Conservation (phyloP, 2,888 invertebrate genomes). For the Vanessa cardui region DNA sequence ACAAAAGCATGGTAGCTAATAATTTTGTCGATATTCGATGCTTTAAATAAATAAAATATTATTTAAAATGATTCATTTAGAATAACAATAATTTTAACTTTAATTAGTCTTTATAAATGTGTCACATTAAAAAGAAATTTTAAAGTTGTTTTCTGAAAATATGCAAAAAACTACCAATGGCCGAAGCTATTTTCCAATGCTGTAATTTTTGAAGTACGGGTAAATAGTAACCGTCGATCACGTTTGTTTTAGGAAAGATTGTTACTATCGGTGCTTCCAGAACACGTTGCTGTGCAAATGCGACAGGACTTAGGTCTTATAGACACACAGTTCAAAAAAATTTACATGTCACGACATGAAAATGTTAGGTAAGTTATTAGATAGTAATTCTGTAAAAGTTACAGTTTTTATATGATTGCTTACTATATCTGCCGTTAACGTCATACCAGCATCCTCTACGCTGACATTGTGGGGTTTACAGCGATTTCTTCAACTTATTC, state of each 20-base stretch:
- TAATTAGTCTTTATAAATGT: too few species aligned
- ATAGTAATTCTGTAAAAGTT: background rate
- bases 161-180: too few species aligned
- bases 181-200: background rate
- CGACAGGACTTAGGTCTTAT: conserved; percentile 95
- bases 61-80: too few species aligned
- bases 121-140: too few species aligned
- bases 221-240: background rate
- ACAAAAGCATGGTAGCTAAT: background rate
- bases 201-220: background rate
- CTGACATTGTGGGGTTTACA: conserved; percentile 99
- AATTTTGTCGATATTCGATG: background rate
- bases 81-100: too few species aligned
- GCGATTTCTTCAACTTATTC: conserved; percentile 97
- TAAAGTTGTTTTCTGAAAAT: too few species aligned
- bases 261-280: conserved; percentile 95
- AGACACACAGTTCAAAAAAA: conserved; percentile 97
- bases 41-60: background rate
- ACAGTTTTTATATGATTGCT: background rate
- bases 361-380: conserved; percentile 90
- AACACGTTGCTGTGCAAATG: conserved; percentile 98
- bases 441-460: conserved; percentile 93
- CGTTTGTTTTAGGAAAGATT: conserved; percentile 90
- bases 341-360: conserved; percentile 98
- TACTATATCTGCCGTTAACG: conserved; percentile 17